Evolutionary conservation across 1,140 invertebrate species (phyloP).

Genomic region (Meteorus sp.): DNA sequence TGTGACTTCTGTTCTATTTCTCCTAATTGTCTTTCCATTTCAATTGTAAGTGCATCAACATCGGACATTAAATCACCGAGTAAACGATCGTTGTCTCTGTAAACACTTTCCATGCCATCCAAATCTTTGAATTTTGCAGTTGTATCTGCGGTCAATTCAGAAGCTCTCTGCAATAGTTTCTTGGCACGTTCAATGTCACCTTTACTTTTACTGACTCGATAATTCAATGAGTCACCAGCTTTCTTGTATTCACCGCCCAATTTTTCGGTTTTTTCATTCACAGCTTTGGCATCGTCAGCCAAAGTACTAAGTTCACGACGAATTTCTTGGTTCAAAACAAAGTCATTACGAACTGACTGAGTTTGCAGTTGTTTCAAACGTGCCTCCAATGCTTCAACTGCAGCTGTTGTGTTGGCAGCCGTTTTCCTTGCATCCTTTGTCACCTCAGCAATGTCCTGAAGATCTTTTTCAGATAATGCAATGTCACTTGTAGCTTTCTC

Average conservation of each 20-base stretch:
- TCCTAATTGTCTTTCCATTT: slow-evolving; percentile 45
- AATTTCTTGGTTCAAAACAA: slow-evolving; percentile 63
- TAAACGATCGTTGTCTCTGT: slow-evolving; percentile 50
- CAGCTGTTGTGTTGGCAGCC: slow-evolving; percentile 70
- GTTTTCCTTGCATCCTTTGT: slow-evolving; percentile 74
- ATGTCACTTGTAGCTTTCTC: slow-evolving; percentile 80
- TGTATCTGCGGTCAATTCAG: slow-evolving; percentile 74
- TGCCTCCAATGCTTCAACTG: slow-evolving; percentile 68
- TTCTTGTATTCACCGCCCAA: slow-evolving; percentile 64
- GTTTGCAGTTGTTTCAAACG: slow-evolving; percentile 74
- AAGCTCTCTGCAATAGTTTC: slow-evolving; percentile 71
- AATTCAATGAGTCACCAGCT: slow-evolving; percentile 63
- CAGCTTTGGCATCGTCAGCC: slow-evolving; percentile 61
- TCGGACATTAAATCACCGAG: slow-evolving; percentile 46
- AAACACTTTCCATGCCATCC: slow-evolving; percentile 62
- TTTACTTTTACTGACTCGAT: slow-evolving; percentile 66
- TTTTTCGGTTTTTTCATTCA: slow-evolving; percentile 59
- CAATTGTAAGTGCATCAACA: slow-evolving; percentile 41
- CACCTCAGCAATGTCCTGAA: slow-evolving; percentile 71
- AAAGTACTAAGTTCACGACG: slow-evolving; percentile 61
- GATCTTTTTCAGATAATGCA: slow-evolving; percentile 71
- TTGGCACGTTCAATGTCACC: slow-evolving; percentile 73
- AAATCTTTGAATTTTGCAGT: slow-evolving; percentile 74
- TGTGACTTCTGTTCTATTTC: slow-evolving; percentile 52
- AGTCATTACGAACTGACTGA: slow-evolving; percentile 75